A percentile compares a stretch with the other conserved stretches of the same genome.
Conservation (phyloP, 2,888 invertebrate species). For the Herminia tarsipennalis region DNA sequence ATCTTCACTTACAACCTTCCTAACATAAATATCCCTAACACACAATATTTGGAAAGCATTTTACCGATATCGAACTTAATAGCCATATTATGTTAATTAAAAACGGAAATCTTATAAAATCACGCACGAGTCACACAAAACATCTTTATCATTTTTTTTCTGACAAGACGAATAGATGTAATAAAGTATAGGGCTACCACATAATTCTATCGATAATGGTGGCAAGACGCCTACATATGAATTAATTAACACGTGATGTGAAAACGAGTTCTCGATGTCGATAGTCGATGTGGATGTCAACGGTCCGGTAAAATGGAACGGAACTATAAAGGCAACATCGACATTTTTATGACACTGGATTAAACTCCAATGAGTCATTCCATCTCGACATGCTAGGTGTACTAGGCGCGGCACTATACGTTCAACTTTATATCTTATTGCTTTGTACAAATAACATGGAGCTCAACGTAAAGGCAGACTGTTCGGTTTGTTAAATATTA, state of each 20-base stretch:
- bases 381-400: conserved; percentile 55
- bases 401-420: conserved; percentile 56
- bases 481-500: conserved; percentile 1
- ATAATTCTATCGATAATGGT: conserved; percentile 80
- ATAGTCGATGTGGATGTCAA: conserved; percentile 53
- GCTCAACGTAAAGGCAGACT: background rate
- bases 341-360: conserved; percentile 72
- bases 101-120: conserved; percentile 56
- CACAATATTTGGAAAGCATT: conserved; percentile 47
- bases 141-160: conserved; percentile 69
- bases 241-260: conserved; percentile 81
- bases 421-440: conserved; percentile 13
- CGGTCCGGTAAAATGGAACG: conserved; percentile 72
- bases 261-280: conserved; percentile 73
- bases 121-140: conserved; percentile 55
- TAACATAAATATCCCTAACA: conserved; percentile 36
- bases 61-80: conserved; percentile 42
- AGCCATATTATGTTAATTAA: conserved; percentile 53
- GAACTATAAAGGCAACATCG: conserved; percentile 71
- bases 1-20: conserved; percentile 2
- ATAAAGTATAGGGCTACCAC: conserved; percentile 80
- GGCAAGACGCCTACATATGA: conserved; percentile 76
- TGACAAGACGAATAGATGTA: conserved; percentile 68
- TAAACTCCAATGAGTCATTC: conserved; percentile 74
- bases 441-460: conserved; percentile 12